Evolutionary conservation across 2,113 vertebrate species (phyloP), one percentile per base, ranked within the genome.

Genomic region (Orthonyx spaldingii): DNA sequence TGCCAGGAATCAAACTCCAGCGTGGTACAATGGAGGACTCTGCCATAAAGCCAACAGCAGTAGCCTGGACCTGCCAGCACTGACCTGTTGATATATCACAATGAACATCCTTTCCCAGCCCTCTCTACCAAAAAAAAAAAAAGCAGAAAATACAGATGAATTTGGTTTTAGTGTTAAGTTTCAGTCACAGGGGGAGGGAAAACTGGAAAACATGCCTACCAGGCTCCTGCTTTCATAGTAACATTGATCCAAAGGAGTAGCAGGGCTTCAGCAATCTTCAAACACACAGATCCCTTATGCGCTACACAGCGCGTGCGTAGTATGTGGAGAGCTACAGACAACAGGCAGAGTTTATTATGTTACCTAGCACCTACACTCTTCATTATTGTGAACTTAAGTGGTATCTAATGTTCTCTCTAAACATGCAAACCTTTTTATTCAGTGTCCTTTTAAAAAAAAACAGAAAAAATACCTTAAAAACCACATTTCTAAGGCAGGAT

Each of bases 41-140:
- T 63, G 77, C 77, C 78, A 75, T 49, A 74, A 72, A 94, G 87
- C 53, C 60, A 96, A 96, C 76, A 97, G 56, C 50, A 91, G 82
- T 12, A 76, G 83, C 66, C 74, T 70, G 53, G 80, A 83, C 56
- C 16, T 71, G 91, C 90, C 97, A 97, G 81, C 42, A 92, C 81
- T 37, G 61, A 64, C 75, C 86, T 88, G 94, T 55, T 87, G 84
- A 93, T 37, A 35, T 42, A 7, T 3, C 78, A 84, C 11, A 3
- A 71, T 6, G 6, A 66, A 84, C 24, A 22, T 11, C 32, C 46
- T 50, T 91, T 82, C 72, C 71, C n/a, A 57, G 53, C 35, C n/a
- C 32, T 80, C 78, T 85, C 93, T 41, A 94, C 59, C 47, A 65
- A 39, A 61, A 88, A 70, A 64, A 70, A 64, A 55, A 50, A 69